A percentile compares a stretch with the other conserved stretches of the same genome.
These are phyloP conservation scores for Lamellibrachia luymesi DNA, from an alignment of 1,140 invertebrate genomes.

Conservation along the genomic window DNA sequence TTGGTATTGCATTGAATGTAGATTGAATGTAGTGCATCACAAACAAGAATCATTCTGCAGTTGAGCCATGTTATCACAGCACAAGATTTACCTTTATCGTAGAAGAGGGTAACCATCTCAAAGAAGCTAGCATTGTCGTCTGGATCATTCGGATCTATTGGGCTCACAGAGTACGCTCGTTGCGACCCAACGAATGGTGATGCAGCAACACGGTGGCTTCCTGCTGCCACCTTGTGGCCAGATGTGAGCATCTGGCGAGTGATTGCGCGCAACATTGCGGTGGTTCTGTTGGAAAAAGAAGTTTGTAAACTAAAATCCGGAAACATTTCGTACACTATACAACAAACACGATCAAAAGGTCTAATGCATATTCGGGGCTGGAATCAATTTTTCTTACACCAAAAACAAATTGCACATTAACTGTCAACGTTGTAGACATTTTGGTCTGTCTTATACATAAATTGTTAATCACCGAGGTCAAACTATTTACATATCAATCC, in stretches of 20 bases:
- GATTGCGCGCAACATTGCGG: not conserved
- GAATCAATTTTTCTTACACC: too few relatives aligned
- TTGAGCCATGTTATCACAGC: not conserved
- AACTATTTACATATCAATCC: too few relatives aligned
- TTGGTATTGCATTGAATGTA: too few relatives aligned
- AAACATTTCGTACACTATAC: not conserved
- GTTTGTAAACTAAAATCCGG: not conserved
- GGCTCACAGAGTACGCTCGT: not conserved
- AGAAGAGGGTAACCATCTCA: slow-evolving; percentile 29
- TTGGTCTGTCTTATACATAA: not conserved
- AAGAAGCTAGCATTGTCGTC: slow-evolving; percentile 28
- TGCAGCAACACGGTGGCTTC: not conserved
- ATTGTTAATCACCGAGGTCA: too few relatives aligned
- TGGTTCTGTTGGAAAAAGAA: not conserved
- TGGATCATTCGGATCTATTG: slow-evolving; percentile 24
- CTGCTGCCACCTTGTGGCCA: not conserved
- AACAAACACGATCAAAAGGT: not conserved
- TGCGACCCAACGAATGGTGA: not conserved
- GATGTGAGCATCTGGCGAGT: not conserved
- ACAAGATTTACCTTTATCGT: slow-evolving; percentile 17
- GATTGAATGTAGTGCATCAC: too few relatives aligned
- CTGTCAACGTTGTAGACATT: not conserved
- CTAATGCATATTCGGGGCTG: not conserved
- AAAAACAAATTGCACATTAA: not conserved
- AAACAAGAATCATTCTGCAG: not conserved